These are phyloP conservation scores for Sinocyclocheilus anshuiensis DNA, from an alignment of 2,113 vertebrate genomes.

Conservation along the genomic window DNA sequence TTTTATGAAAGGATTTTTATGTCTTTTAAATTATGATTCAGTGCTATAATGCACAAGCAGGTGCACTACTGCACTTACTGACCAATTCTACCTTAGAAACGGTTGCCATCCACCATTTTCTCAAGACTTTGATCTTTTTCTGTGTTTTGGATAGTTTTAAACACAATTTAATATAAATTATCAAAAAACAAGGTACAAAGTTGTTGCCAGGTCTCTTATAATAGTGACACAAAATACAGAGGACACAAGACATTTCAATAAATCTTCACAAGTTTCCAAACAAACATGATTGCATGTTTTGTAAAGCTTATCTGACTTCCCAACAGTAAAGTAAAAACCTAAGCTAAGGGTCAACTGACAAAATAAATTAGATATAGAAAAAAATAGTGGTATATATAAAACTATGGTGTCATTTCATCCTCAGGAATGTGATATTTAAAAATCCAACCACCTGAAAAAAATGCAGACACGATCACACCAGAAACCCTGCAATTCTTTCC, in stretches of 20 bases:
- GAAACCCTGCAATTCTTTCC: constrained; percentile 81
- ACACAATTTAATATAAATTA: no score
- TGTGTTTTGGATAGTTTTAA: no score
- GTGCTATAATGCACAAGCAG: no score
- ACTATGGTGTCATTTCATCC: not conserved
- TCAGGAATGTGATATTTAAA: not conserved
- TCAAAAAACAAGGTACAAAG: not conserved
- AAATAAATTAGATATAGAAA: not conserved
- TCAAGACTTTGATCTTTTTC: no score
- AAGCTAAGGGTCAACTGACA: not conserved
- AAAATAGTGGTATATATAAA: not conserved
- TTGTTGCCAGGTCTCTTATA: not conserved
- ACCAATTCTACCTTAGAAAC: no score
- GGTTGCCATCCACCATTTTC: no score
- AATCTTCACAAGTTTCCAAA: no score
- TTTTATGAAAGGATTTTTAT: no score
- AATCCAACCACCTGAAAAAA: not conserved
- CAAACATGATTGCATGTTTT: not conserved
- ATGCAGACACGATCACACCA: constrained; percentile 33
- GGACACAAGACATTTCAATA: no score
- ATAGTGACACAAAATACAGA: not conserved
- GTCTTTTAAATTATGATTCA: no score
- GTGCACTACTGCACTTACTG: no score
- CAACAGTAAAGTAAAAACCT: not conserved
- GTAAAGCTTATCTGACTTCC: not conserved